Evolutionary conservation across 2,888 invertebrate species (phyloP).

Genomic region (Zaprionus obscuricornis): DNA sequence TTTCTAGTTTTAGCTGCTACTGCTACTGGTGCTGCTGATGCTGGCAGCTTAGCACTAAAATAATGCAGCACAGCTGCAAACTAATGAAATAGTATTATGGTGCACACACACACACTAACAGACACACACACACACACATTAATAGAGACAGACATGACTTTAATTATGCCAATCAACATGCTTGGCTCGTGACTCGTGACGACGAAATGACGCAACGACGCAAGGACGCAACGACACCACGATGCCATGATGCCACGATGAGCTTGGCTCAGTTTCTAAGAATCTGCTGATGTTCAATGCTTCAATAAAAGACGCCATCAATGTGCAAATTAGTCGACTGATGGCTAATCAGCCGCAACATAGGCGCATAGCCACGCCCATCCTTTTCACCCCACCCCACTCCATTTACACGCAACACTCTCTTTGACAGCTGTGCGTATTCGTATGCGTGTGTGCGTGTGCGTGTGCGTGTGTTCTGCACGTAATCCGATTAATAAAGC

Average conservation of each 20-base stretch:
- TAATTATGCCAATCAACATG: slow-evolving; percentile 74
- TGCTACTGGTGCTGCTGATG: no score
- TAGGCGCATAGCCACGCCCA: slow-evolving; percentile 35
- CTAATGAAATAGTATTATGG: slow-evolving; percentile 69
- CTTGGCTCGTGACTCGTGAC: slow-evolving; percentile 32
- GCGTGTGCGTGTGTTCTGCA: slow-evolving; percentile 31
- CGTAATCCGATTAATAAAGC: slow-evolving; percentile 75
- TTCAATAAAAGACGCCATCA: slow-evolving; percentile 73
- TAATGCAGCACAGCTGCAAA: slow-evolving; percentile 66
- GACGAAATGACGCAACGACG: no score
- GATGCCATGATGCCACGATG: no score
- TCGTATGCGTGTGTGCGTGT: slow-evolving; percentile 17
- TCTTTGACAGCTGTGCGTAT: slow-evolving; percentile 8
- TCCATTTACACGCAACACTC: neutral
- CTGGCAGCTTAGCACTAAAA: slow-evolving; percentile 20
- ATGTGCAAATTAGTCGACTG: slow-evolving; percentile 73
- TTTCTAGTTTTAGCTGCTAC: slow-evolving; percentile 21
- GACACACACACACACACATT: slow-evolving; percentile 10
- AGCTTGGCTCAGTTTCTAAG: slow-evolving; percentile 31
- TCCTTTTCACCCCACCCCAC: neutral
- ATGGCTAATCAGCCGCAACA: slow-evolving; percentile 64
- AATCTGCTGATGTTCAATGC: slow-evolving; percentile 39
- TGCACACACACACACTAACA: slow-evolving; percentile 11
- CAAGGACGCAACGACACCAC: no score
- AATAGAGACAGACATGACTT: slow-evolving; percentile 14